Evolutionary conservation across 2,888 invertebrate species (phyloP), one percentile per base, ranked within the genome.

Genomic region (Melitaea athalia): DNA sequence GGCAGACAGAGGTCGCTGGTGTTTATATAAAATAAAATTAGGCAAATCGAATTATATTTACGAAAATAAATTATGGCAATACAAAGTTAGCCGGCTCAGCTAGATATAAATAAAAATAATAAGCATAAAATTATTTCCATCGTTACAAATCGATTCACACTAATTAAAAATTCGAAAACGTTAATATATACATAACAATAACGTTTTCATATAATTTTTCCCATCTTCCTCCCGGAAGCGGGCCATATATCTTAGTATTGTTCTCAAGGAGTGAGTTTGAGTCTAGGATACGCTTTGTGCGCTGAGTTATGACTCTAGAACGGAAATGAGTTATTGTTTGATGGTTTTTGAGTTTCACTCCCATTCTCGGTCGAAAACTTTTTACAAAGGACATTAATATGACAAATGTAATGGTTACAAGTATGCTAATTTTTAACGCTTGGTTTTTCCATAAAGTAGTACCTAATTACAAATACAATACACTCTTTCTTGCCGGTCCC

Each of bases 281-380:
- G 79, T 72, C 75, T 74, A 69, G 72, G 71, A 73, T 69, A 75
- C 73, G 67, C 79, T 78, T 88, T 88, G 88, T 88, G 71, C 73
- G 64, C 53, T 85, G 86, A 88, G 73, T 87, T 87, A 88, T 77
- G 77, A 78, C 75, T 60, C 61, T 64, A 71, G 72, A 81, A 78
- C 86, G 87, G 87, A 87, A 75, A 74, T 75, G 72, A 79, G 81
- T 83, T 85, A 86, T 86, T 86, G 84, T 85, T 81, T 79, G 84
- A 79, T 74, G 77, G 81, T 85, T 84, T 83, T 85, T 33, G 61
- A 33, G 61, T 49, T 61, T 61, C 12, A 61, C 47, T 47, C 31
- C 49, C 49, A 33, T 49, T 17, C 33, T 61, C 14, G 47, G 49
- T 47, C 31, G 31, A 61, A 61, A 61, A 59, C 24, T 47, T 47